These are phyloP conservation scores for Merodon equestris DNA, from an alignment of 2,888 invertebrate genomes.

Conservation along the genomic window DNA sequence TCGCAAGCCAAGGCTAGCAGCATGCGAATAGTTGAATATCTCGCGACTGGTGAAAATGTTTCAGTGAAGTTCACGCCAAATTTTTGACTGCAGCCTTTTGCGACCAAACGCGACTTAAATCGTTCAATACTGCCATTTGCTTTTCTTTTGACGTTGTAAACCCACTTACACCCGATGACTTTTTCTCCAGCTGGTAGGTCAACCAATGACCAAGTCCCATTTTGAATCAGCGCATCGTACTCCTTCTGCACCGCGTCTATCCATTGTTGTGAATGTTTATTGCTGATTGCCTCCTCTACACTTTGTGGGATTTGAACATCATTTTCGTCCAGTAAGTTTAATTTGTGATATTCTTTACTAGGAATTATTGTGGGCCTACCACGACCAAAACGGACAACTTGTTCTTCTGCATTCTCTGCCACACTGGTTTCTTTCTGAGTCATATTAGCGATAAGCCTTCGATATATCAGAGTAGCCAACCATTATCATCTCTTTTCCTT, in stretches of 20 bases:
- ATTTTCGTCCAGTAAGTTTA: too few species aligned
- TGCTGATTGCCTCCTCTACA: background rate
- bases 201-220: constrained; percentile 8
- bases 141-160: background rate
- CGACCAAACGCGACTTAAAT: constrained; percentile 33
- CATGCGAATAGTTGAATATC: constrained; percentile 62
- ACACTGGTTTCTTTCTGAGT: constrained; percentile 5
- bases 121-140: constrained; percentile 16
- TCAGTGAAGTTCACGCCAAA: constrained; percentile 59
- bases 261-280: background rate
- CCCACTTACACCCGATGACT: constrained; percentile 1
- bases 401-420: background rate
- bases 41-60: constrained; percentile 65
- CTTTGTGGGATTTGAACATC: constrained; percentile 2
- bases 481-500: constrained; percentile 26
- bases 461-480: constrained; percentile 14
- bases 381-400: background rate
- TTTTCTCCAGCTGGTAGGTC: constrained; percentile 14
- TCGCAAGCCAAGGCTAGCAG: constrained; percentile 67
- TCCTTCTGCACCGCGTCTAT: constrained; percentile 1
- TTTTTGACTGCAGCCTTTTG: constrained; percentile 64
- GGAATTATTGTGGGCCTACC: constrained; percentile 1
- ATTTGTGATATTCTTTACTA: constrained; percentile 1
- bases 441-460: constrained; percentile 29
- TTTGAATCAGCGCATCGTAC: constrained; percentile 6